Evolutionary conservation across 2,113 vertebrate genomes (phyloP), one percentile per base, ranked within the genome.

Genomic region (Falcunculus frontatus): DNA sequence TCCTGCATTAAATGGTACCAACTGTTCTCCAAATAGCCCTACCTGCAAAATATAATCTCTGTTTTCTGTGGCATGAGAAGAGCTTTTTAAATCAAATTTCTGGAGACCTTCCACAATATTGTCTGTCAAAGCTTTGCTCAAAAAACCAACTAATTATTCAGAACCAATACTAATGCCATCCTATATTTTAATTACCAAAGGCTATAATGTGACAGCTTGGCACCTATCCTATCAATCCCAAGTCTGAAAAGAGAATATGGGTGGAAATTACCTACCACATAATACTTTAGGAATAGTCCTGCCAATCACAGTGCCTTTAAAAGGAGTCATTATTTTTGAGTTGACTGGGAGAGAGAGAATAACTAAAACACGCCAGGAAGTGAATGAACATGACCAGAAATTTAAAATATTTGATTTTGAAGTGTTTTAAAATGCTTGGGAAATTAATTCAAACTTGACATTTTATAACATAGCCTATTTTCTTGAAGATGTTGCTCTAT

Each of bases 141-240:
- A 87, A 92, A 93, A 75, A 23, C 60, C 60, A 89, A 63, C 72
- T 44, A 76, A 95, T 97, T 91, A 96, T 62, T n/a, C 80, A 91
- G 37, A 90, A 87, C 49, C 57, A 93, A 68, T 56, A 92, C 21
- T 92, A 92, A 94, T 90, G 42, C 23, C 32, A 92, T 52, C 29
- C 62, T 74, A 39, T 86, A 89, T 90, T 92, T 95, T 95, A 94
- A 92, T 84, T 92, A 89, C 57, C 62, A 72, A 93, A 93, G 80
- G 80, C 65, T 75, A 79, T 37, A 92, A 84, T 5, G 6, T 93
- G 92, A 93, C 90, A 93, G 69, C 62, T 96, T 84, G 73, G 81
- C 84, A 91, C 42, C n/a, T 96, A 76, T 30, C 60, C 79, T 81
- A 87, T 86, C 76, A 96, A 87, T 78, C 30, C 32, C 23, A 46